Base-by-base conservation (phyloP, 1,140 invertebrate species). In the Thaumatotibia leucotreta region DNA sequence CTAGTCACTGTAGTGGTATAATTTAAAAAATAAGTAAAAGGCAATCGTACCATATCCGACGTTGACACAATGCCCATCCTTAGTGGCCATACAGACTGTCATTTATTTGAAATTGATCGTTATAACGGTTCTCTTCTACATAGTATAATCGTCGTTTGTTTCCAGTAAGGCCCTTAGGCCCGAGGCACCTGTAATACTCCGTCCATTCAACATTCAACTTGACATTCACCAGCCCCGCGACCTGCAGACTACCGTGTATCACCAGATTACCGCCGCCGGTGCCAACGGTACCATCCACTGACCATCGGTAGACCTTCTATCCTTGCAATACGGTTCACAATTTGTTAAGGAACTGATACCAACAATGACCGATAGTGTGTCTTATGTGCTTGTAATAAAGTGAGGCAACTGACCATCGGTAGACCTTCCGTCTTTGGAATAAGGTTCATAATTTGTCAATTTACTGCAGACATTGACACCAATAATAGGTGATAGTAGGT, bases 261-360 rank as follows among this genome's bases (percentile, higher is more conserved):
- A 81, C 77, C 76, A 77, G 77, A 68, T 67, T 74, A 75, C 70
- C 70, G 75, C 80, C 79, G 39, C 67, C 62, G 77, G 77, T 74
- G 63, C 61, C 66, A 78, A 83, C 77, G 79, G 74, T 79, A 79
- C 66, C n/a, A n/a, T 58, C 65, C 27, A 24, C 64, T 73, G 68
- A 33, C n/a, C 5, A 32, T 3, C 10, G 2, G 1, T 32, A 31
- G 9, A 32, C 31, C 11, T 11, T 32, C 9, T 32, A 2, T 8
- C 8, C 11, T 32, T 32, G 31, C 9, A 32, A 10, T 32, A 32
- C 11, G 9, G 31, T 11, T 35, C 14, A 14, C 14, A n/a, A 35
- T n/a, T n/a, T 10, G 14, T 33, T 1, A 33, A n/a, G 9, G 3
- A n/a, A 10, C 14, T 11, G 11, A 10, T 35, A 35, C 14, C 33